A percentile compares a stretch with the other conserved stretches of the same genome.
Conservation (phyloP, 2,888 invertebrate genomes). For the Limulus polyphemus region DNA sequence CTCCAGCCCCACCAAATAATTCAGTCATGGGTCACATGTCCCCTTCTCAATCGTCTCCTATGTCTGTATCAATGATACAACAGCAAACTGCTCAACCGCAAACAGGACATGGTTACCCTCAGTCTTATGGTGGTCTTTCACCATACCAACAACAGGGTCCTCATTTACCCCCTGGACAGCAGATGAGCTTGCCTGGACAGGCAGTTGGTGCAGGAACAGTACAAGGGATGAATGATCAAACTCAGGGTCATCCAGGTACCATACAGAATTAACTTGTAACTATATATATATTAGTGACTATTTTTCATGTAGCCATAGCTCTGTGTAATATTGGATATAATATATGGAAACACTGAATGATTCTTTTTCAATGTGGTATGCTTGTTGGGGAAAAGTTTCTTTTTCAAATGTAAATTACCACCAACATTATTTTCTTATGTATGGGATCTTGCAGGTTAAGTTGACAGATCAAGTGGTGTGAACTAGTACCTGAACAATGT, state of each 20-base stretch:
- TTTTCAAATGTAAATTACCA: no score
- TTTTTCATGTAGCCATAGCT: no score
- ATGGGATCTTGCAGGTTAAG: no score
- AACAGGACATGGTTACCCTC: slow-evolving; percentile 7
- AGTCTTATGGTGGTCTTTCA: slow-evolving; percentile 10
- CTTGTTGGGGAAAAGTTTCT: background rate
- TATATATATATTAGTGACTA: background rate
- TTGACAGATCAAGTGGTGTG: no score
- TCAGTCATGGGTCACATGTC: slow-evolving; percentile 16
- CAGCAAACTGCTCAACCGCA: background rate
- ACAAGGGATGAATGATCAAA: slow-evolving; percentile 12
- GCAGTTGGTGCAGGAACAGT: slow-evolving; percentile 1
- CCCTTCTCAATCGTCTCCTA: slow-evolving; percentile 4
- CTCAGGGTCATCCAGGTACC: slow-evolving; percentile 7
- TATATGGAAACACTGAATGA: no score
- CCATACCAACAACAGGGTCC: slow-evolving; percentile 13
- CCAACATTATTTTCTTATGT: no score
- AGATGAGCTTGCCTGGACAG: slow-evolving; percentile 6
- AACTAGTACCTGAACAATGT: no score
- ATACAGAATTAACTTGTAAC: background rate
- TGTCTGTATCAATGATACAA: no score
- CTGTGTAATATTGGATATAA: no score
- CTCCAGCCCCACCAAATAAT: slow-evolving; percentile 17
- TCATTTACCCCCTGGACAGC: slow-evolving; percentile 6
- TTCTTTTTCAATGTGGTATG: background rate